Evolutionary conservation across 2,113 vertebrate genomes (phyloP).

Genomic region (Equus przewalskii): DNA sequence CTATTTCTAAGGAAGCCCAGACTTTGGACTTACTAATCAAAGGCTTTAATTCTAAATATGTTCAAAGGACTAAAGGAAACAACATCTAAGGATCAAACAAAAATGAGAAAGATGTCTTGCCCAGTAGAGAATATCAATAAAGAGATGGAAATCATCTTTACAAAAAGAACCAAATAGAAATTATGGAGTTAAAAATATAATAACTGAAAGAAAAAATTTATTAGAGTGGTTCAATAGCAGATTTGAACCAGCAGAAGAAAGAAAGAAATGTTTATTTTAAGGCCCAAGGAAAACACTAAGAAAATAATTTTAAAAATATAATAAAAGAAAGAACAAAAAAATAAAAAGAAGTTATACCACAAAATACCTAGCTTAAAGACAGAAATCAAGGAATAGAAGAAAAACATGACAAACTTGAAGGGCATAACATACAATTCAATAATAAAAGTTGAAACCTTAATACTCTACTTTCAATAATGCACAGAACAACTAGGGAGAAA

Average conservation of each 20-base stretch:
- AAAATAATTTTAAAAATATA: background rate
- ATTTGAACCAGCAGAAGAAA: background rate
- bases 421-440: background rate
- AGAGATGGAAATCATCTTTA: background rate
- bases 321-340: background rate
- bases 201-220: background rate
- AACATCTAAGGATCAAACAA: background rate
- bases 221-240: background rate
- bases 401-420: background rate
- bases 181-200: background rate
- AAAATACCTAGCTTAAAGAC: background rate
- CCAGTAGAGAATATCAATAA: background rate
- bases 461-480: background rate
- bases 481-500: background rate
- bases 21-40: background rate
- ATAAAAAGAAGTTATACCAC: background rate
- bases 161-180: background rate
- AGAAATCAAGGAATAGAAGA: background rate
- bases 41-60: background rate
- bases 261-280: conserved; percentile 8
- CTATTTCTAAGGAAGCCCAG: background rate
- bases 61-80: background rate
- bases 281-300: background rate
- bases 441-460: background rate
- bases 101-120: background rate